Percentiles rank a stretch among this genome's conserved stretches.
Conservation (phyloP, 1,140 invertebrate species). For the Thaumatotibia leucotreta region DNA sequence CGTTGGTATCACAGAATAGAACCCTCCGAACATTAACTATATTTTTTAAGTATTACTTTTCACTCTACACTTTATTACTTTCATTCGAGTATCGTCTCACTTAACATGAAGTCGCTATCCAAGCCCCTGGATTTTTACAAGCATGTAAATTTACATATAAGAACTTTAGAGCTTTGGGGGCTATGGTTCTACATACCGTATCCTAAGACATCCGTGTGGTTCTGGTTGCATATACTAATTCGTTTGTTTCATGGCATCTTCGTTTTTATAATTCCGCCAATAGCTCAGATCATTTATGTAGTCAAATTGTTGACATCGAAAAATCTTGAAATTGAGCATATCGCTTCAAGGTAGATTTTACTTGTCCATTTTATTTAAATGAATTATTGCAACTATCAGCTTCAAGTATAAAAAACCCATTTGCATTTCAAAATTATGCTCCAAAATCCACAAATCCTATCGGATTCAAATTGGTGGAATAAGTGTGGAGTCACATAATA, state of each 20-base stretch:
- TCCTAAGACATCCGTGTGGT: conserved; percentile 19
- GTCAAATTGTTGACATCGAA: conserved; percentile 21
- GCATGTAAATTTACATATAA: conserved; percentile 24
- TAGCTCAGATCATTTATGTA: conserved; percentile 24
- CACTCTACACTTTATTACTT: too few relatives aligned
- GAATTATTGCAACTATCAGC: too few relatives aligned
- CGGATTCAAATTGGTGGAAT: too few relatives aligned
- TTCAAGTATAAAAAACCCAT: too few relatives aligned
- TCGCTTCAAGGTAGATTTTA: conserved; percentile 34
- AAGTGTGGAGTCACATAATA: too few relatives aligned
- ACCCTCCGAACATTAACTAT: too few relatives aligned
- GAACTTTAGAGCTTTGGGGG: conserved; percentile 22
- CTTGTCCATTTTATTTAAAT: too few relatives aligned
- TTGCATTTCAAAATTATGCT: too few relatives aligned
- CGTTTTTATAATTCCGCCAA: conserved; percentile 25
- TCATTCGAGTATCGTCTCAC: background rate
- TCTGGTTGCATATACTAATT: conserved; percentile 21
- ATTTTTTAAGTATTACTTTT: too few relatives aligned
- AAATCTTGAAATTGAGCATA: conserved; percentile 27
- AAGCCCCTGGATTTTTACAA: conserved; percentile 21
- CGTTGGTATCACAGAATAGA: too few relatives aligned
- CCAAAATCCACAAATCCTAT: too few relatives aligned
- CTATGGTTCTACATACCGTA: conserved; percentile 34
- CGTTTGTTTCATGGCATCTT: conserved; percentile 19
- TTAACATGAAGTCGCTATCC: background rate